These are phyloP conservation scores for Plagodis dolabraria DNA, from an alignment of 2,888 invertebrate genomes.

Conservation along the genomic window DNA sequence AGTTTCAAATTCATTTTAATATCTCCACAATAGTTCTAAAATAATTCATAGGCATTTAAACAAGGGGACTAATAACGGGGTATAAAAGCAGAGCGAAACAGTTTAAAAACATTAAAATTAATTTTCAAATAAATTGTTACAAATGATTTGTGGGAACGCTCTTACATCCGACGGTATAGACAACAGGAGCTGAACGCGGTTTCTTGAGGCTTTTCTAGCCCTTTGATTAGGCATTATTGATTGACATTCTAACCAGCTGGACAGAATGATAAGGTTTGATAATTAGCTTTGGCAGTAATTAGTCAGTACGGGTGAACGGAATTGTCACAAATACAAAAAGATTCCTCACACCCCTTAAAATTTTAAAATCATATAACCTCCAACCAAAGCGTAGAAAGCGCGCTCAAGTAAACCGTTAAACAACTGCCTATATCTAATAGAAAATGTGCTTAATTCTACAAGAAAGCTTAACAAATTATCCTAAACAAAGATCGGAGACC, in stretches of 20 bases:
- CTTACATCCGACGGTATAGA: slow-evolving; percentile 28
- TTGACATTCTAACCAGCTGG: no score
- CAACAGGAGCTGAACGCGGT: slow-evolving; percentile 10
- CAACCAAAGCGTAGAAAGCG: not conserved
- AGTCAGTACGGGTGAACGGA: no score
- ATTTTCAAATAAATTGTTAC: slow-evolving; percentile 38
- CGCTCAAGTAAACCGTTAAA: not conserved
- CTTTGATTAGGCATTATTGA: slow-evolving; percentile 2
- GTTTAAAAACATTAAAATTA: slow-evolving; percentile 38
- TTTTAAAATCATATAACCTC: no score
- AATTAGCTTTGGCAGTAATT: no score
- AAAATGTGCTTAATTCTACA: slow-evolving; percentile 62
- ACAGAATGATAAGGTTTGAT: no score
- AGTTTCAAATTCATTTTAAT: slow-evolving; percentile 84
- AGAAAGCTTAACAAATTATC: slow-evolving; percentile 66
- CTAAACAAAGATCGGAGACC: slow-evolving; percentile 26
- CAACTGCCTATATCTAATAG: slow-evolving; percentile 38
- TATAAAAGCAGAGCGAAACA: slow-evolving; percentile 56
- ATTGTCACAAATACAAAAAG: no score
- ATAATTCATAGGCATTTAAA: slow-evolving; percentile 69
- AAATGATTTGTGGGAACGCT: slow-evolving; percentile 28
- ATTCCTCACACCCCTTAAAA: no score
- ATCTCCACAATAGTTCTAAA: slow-evolving; percentile 80
- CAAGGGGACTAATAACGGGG: slow-evolving; percentile 58
- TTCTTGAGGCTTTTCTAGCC: not conserved